A percentile compares a stretch with the other conserved stretches of the same genome.
These are phyloP conservation scores for Aleiodes alternator DNA, from an alignment of 2,888 invertebrate species.

Conservation along the genomic window DNA sequence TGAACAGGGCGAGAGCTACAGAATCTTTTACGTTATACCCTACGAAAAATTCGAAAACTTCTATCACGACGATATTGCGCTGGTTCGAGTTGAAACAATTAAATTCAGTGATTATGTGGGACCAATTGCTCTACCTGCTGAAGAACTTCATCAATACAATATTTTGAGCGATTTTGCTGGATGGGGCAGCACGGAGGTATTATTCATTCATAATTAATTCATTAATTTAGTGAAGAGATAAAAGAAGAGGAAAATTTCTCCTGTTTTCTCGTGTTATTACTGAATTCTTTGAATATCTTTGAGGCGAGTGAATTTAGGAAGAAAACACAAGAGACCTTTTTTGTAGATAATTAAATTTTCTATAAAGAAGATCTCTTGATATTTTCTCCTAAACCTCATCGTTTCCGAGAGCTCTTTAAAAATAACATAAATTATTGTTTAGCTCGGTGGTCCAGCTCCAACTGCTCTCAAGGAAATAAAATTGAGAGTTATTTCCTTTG, in stretches of 20 bases:
- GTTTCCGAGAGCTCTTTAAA: neutral
- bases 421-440: neutral
- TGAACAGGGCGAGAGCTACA: conserved; percentile 1
- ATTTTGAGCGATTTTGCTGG: neutral
- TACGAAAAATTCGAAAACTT: neutral
- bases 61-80: neutral
- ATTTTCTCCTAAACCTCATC: neutral
- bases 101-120: neutral
- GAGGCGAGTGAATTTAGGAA: no score
- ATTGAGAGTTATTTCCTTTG: conserved; percentile 8
- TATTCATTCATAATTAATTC: no score
- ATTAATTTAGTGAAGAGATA: no score
- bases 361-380: no score
- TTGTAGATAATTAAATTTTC: no score
- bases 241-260: no score
- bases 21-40: neutral
- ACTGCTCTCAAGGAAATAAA: neutral
- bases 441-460: neutral
- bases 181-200: conserved; percentile 5
- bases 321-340: no score
- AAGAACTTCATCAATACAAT: neutral
- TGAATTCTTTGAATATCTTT: no score
- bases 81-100: neutral
- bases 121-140: neutral
- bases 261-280: no score